Evolutionary conservation across 2,888 invertebrate genomes (phyloP).

Genomic region (Drosophila histrio): DNA sequence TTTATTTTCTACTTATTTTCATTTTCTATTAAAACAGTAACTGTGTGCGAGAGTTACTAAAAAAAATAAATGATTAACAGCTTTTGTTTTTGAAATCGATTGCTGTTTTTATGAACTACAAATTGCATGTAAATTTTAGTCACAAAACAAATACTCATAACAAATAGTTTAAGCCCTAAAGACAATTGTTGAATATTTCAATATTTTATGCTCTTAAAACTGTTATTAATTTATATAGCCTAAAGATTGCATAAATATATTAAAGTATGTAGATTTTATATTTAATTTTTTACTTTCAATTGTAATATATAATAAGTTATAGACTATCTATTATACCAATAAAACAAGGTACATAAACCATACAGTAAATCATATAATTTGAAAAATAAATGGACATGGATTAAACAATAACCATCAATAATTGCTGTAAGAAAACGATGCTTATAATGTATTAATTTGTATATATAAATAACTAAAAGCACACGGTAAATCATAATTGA

Average conservation of each 20-base stretch:
- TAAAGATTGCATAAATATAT: not conserved
- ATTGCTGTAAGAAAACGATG: no score
- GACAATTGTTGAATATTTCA: not conserved
- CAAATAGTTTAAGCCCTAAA: not conserved
- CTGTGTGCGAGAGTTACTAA: not conserved
- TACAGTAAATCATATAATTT: no score
- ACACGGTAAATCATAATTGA: no score
- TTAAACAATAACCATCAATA: no score
- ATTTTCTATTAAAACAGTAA: constrained; percentile 13
- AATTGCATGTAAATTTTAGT: constrained; percentile 5
- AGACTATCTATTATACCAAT: no score
- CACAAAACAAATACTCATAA: not conserved
- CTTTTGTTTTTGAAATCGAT: constrained; percentile 23
- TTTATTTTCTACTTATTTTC: not conserved
- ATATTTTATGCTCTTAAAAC: not conserved
- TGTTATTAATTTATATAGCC: not conserved
- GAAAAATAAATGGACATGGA: no score
- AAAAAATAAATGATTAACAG: not conserved
- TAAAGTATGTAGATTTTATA: not conserved
- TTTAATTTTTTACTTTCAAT: not conserved
- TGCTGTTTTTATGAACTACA: constrained; percentile 13
- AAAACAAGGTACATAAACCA: no score
- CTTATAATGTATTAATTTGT: no score
- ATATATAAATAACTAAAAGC: no score
- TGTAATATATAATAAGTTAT: no score